Base-by-base conservation (phyloP, 2,888 invertebrate species). In the Agriopis marginaria region DNA sequence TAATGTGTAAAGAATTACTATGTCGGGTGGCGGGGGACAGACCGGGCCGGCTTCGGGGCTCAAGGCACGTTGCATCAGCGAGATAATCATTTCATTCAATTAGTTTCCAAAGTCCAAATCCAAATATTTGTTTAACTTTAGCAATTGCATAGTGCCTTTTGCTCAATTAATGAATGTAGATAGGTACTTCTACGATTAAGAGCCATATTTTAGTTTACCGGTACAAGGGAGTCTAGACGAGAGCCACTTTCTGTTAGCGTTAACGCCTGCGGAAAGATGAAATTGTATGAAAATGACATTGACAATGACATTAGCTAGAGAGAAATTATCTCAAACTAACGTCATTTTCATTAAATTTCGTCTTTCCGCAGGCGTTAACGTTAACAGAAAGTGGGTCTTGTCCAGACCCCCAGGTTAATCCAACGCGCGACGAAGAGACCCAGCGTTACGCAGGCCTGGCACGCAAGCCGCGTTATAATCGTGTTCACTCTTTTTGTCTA, bases 121-220 rank as follows among this genome's bases (percentile, higher is more conserved):
- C 82, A 86, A 86, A 88, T 87, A 87, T 87, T 83, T 82, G 79
- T 86, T 86, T 87, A 84, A 85, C 84, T 88, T 86, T 86, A 86
- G 82, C 84, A 82, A 86, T 87, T 91, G 91, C 91, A 91, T 89
- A 89, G 92, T 92, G 92, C 92, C 90, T 92, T 92, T 91, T 89
- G 92, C 91, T 93, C 90, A 90, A 87, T 89, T 87, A 88, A 83
- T 85, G 83, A 85, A 87, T 86, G 88, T 85, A 86, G 82, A 82
- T 83, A 82, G 76, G 79, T 87, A 74, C 69, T 74, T 74, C 50
- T 75, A 87, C 82, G 82, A 80, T 82, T 87, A 84, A 82, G 85
- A 83, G 82, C 83, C 85, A 83, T 84, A 82, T 74, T 81, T 84
- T 80, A 76, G 80, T 84, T 45, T 17, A 40, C 77, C 77, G 71